Evolutionary conservation across 2,888 invertebrate species (phyloP).

Genomic region (Heteromurus nitidus): DNA sequence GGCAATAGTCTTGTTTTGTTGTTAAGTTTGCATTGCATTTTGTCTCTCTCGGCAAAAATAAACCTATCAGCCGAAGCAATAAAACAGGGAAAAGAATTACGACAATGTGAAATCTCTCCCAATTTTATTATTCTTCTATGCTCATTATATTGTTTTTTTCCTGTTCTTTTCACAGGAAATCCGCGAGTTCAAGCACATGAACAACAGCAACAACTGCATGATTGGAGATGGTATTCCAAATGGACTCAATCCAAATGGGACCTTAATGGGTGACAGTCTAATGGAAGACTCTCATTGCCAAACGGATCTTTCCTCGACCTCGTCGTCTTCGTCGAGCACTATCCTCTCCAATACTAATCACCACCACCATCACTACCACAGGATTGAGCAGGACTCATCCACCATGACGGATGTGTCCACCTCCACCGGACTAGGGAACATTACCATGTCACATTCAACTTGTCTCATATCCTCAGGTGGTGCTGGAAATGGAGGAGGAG

Average conservation of each 20-base stretch:
- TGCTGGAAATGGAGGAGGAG: neutral
- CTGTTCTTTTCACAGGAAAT: slow-evolving; percentile 43
- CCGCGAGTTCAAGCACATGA: slow-evolving; percentile 52
- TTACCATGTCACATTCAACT: slow-evolving; percentile 24
- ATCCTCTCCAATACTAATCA: slow-evolving; percentile 36
- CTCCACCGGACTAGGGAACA: slow-evolving; percentile 46
- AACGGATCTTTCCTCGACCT: slow-evolving; percentile 64
- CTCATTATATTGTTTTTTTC: slow-evolving; percentile 22
- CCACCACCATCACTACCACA: slow-evolving; percentile 36
- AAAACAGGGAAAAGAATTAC: slow-evolving; percentile 10
- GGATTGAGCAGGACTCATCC: slow-evolving; percentile 47
- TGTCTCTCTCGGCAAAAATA: slow-evolving; percentile 6
- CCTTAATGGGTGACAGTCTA: slow-evolving; percentile 62
- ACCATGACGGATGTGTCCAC: slow-evolving; percentile 50
- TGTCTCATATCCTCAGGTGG: slow-evolving; percentile 14
- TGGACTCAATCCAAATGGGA: slow-evolving; percentile 68
- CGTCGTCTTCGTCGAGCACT: slow-evolving; percentile 47
- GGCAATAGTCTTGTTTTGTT: neutral
- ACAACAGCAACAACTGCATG: slow-evolving; percentile 14
- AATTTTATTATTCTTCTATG: neutral
- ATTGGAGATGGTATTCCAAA: slow-evolving; percentile 57
- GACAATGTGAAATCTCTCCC: neutral
- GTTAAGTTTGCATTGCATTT: no score
- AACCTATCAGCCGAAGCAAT: slow-evolving; percentile 23
- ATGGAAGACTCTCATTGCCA: slow-evolving; percentile 71